Evolutionary conservation across 2,113 vertebrate genomes (phyloP).

Genomic region (Trogon surrucura): DNA sequence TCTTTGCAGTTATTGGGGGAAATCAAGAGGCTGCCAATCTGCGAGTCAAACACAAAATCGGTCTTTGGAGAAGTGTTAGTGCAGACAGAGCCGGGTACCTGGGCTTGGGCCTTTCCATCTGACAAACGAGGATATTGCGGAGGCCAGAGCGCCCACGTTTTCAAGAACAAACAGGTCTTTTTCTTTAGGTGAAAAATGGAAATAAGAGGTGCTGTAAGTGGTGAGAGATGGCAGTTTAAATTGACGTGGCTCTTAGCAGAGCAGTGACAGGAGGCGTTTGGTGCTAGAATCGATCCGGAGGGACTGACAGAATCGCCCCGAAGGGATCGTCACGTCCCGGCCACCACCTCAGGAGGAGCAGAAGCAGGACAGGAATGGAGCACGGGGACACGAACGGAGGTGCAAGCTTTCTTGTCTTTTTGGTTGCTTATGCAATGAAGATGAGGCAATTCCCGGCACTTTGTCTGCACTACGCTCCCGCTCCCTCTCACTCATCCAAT

Average conservation of each 20-base stretch:
- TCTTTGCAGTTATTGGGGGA: conserved; percentile 31
- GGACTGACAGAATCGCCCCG: not conserved
- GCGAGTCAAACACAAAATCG: not conserved
- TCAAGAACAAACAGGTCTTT: conserved; percentile 36
- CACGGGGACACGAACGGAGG: not conserved
- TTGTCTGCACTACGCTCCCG: conserved; percentile 27
- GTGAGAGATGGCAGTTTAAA: conserved; percentile 29
- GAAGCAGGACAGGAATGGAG: not conserved
- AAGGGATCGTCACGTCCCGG: not conserved
- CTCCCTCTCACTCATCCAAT: not conserved
- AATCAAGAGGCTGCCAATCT: conserved; percentile 51
- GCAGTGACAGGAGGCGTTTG: not conserved
- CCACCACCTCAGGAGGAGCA: not conserved
- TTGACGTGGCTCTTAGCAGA: conserved; percentile 12
- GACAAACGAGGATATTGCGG: not conserved
- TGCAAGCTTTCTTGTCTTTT: not conserved
- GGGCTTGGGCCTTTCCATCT: not conserved
- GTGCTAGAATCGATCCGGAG: not conserved
- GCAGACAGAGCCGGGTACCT: conserved; percentile 18
- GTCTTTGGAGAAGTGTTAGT: conserved; percentile 1
- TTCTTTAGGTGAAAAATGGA: conserved; percentile 40
- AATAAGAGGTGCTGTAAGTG: conserved; percentile 9
- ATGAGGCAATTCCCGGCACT: not conserved
- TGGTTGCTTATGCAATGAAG: not conserved
- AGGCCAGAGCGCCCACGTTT: conserved; percentile 5